Conservation (phyloP, 2,888 invertebrate genomes). For the Drosophila pseudotakahashii region DNA sequence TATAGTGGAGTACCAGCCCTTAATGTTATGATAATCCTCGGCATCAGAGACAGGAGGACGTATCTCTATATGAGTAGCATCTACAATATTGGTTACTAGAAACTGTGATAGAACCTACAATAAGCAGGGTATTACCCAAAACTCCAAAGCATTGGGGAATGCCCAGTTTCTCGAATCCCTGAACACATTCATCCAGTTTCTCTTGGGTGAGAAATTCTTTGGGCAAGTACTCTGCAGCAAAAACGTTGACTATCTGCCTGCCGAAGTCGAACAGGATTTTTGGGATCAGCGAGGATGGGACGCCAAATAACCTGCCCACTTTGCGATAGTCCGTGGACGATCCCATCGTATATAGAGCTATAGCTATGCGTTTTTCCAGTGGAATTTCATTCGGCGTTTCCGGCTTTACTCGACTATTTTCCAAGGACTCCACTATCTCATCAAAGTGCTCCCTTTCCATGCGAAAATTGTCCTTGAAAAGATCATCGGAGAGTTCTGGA, state of each 20-base stretch:
- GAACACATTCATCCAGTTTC: background rate
- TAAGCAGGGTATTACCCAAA: background rate
- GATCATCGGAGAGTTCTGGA: background rate
- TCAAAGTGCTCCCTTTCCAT: background rate
- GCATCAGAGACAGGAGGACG: background rate
- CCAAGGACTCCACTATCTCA: background rate
- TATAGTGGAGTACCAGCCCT: background rate
- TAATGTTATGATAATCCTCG: background rate
- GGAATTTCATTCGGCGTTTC: background rate
- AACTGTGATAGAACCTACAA: no score
- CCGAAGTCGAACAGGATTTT: background rate
- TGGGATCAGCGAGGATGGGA: background rate
- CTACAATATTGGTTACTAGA: background rate
- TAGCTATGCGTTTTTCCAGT: background rate
- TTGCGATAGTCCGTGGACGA: background rate
- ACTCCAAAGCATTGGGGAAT: slow-evolving; percentile 1
- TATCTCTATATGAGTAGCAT: background rate
- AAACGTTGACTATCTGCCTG: background rate
- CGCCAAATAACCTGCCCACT: background rate
- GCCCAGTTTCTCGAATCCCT: background rate
- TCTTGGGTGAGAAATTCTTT: background rate
- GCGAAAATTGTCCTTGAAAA: background rate
- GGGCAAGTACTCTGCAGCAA: background rate
- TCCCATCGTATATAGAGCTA: background rate
- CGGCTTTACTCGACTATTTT: background rate